Evolutionary conservation across 2,888 invertebrate genomes (phyloP), one percentile per base, ranked within the genome.

Genomic region (Omphaloscelis lunosa): DNA sequence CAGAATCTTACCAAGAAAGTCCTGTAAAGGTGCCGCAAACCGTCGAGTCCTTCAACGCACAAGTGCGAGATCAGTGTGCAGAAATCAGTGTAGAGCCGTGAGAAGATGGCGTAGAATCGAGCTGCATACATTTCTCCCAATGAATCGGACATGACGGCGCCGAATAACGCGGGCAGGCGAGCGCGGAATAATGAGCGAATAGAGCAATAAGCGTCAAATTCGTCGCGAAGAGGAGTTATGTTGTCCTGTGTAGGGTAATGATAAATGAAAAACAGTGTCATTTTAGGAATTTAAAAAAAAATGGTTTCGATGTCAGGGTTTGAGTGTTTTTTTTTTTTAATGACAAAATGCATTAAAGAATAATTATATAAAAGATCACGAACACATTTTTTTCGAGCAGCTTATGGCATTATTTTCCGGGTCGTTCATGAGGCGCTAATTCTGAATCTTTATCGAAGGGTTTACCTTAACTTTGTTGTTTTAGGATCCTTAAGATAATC

Each of bases 111-210:
- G 82, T 94, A 95, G 91, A 94, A 95, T 0, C 93, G 90, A 1
- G 91, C 83, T 0, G 90, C 88, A 77, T 91, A 91, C 75, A 81
- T 56, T 0, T 92, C 93, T 0, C 85, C 86, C 27, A 72, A 58
- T 0, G 88, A 85, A 0, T 93, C 91, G 0, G 92, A 89, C 88
- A 93, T 90, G 8, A 93, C 88, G 9, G 89, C 88, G 0, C 92
- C 90, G 45, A 94, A 88, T 17, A 95, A 72, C 20, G 89, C 88
- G 2, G 95, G 95, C 77, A 94, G 65, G 0, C 95, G 94, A 0
- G 89, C 85, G 4, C 92, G 92, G 23, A 91, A 79, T 67, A 93
- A 80, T 1, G 86, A 84, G 23, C 92, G 94, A 63, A 95, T 84
- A 0, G 93, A 90, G 48, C 61, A 76, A 9, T 84, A 71, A 1